A percentile compares a stretch with the other conserved stretches of the same genome.
phyloP scores from a whole-genome alignment of 2,113 vertebrate species.

The Ceyx melanurus region DNA sequence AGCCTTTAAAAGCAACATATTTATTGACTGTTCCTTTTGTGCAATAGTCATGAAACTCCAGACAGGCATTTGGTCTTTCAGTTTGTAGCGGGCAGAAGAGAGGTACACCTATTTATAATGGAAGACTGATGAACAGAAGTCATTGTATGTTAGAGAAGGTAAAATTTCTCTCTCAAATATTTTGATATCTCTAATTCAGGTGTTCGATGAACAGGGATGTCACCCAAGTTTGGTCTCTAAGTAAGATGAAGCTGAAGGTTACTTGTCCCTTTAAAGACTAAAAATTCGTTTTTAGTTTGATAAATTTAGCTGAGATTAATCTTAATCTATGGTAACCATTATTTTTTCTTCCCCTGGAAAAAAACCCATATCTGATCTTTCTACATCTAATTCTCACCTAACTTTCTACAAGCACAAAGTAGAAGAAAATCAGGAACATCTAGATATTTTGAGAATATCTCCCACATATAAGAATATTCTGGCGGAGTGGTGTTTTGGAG shows the following conservation, averaged over 20 bases:
- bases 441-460: neutral
- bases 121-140: neutral
- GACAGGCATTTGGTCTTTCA: neutral
- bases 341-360: neutral
- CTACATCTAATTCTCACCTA: neutral
- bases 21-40: neutral
- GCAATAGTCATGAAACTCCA: neutral
- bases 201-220: neutral
- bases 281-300: neutral
- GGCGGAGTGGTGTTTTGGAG: neutral
- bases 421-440: neutral
- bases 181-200: neutral
- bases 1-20: neutral
- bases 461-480: neutral
- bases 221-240: neutral
- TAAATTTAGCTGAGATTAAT: neutral
- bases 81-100: neutral
- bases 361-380: neutral
- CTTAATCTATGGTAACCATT: neutral
- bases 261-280: neutral
- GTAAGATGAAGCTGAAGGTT: neutral
- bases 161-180: neutral
- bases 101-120: neutral
- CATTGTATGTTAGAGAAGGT: neutral
- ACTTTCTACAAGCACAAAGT: rapidly evolving